Evolutionary conservation across 2,113 vertebrate genomes (phyloP), one percentile per base, ranked within the genome.

Genomic region (Siniperca knerii): DNA sequence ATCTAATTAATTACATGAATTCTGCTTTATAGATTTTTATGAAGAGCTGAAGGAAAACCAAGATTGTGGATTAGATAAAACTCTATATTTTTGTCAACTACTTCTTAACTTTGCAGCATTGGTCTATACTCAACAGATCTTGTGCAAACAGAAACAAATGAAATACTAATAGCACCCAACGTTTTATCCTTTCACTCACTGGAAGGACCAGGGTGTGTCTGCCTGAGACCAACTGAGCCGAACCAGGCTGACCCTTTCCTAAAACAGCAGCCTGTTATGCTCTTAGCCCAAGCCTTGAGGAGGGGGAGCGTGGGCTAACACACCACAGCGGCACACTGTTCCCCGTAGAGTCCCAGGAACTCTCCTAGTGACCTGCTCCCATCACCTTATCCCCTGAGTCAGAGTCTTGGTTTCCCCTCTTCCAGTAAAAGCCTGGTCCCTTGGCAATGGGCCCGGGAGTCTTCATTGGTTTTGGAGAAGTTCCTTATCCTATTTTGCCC

Each of bases 401-500:
- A 46, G 12, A 75, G 85, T 81, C 82, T 70, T 44, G 15, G 65
- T 73, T 89, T 73, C 69, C 64, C 57, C 48, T 68, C 60, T 90
- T 92, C 83, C 87, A 86, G 78, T 86, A 87, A 92, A 89, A 71
- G 61, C n/a, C 77, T 54, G 70, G 72, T 79, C 83, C 76, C 33
- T 75, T 89, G 89, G 87, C 86, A 77, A 46, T 4, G 18, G 58
- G 84, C 88, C 87, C 15, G 5, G 21, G 33, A 78, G 67, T 65
- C 85, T 87, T 81, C 75, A 83, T 67, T 86, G 89, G 83, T 89
- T 89, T 92, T 85, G 81, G 81, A 90, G 62, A 85, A 74, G 74
- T 85, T 91, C 79, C 83, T 89, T 84, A 90, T 86, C 85, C 89
- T 65, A 77, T 82, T 93, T 90, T 89, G 84, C 91, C 81, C 89